Percentiles rank a stretch among this genome's conserved stretches.
Evolutionary conservation across 2,888 invertebrate genomes (phyloP).

Genomic region (Ceriagrion tenellum): DNA sequence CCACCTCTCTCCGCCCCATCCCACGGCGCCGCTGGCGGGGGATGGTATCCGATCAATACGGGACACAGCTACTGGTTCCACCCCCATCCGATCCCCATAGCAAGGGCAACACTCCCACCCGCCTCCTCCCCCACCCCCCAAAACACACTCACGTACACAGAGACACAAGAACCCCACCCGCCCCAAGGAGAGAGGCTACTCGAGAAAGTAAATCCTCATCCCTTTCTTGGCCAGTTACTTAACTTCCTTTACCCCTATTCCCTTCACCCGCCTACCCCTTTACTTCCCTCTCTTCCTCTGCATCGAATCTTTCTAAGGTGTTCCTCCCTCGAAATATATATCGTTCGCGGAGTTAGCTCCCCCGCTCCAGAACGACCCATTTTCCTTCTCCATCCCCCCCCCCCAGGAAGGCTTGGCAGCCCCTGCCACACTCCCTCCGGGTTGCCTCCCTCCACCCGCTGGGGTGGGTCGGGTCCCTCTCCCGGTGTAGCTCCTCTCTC

Average conservation of each 20-base stretch:
- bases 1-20: slow-evolving; percentile 19
- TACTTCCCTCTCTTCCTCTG: background rate
- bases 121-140: background rate
- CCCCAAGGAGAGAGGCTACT: background rate
- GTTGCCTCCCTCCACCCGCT: no score
- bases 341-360: slow-evolving; percentile 40
- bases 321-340: slow-evolving; percentile 27
- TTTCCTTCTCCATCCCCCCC: background rate
- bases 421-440: no score
- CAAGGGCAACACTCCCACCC: background rate
- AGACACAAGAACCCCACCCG: background rate
- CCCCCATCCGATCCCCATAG: background rate
- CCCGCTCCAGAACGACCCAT: no score
- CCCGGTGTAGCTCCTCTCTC: background rate
- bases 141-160: background rate
- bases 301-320: background rate
- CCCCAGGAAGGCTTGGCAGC: no score
- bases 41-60: slow-evolving; percentile 53
- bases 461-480: background rate
- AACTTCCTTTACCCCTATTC: background rate
- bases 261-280: background rate
- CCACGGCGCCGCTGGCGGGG: slow-evolving; percentile 34
- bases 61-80: slow-evolving; percentile 23
- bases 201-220: slow-evolving; percentile 45
- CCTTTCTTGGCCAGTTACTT: slow-evolving; percentile 50